Evolutionary conservation across 2,888 invertebrate species (phyloP).

Genomic region (Latheticus oryzae): DNA sequence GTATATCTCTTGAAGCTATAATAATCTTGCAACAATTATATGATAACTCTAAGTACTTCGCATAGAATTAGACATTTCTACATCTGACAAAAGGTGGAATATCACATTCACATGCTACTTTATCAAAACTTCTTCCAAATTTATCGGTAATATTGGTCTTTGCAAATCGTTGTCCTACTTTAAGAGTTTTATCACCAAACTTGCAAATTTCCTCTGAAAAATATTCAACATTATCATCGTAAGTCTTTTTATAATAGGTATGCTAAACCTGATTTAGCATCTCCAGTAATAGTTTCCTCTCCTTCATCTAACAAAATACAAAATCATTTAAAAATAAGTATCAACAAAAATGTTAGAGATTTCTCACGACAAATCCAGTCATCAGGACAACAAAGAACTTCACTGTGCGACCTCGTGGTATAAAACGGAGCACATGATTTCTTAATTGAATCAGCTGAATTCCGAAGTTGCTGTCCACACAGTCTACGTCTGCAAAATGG

Average conservation of each 20-base stretch:
- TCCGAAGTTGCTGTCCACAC: constrained; percentile 36
- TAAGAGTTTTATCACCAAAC: constrained; percentile 23
- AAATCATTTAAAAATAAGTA: constrained; percentile 1
- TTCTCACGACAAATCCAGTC: constrained; percentile 40
- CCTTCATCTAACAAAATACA: constrained; percentile 8
- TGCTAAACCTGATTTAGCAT: constrained; percentile 14
- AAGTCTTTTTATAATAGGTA: no score
- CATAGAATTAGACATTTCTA: no score
- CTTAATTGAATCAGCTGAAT: constrained; percentile 22
- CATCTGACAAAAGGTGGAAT: constrained; percentile 38
- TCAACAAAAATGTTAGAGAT: neutral
- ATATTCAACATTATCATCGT: neutral
- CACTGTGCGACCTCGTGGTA: constrained; percentile 2
- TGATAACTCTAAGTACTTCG: no score
- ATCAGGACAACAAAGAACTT: constrained; percentile 38
- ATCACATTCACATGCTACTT: constrained; percentile 33
- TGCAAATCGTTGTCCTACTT: constrained; percentile 34
- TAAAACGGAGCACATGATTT: constrained; percentile 40
- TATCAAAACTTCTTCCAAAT: constrained; percentile 6
- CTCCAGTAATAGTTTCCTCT: constrained; percentile 10
- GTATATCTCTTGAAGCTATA: no score
- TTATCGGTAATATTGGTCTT: constrained; percentile 5
- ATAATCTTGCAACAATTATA: no score
- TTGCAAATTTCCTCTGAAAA: constrained; percentile 11
- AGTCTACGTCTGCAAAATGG: constrained; percentile 30